Base-by-base conservation (phyloP, 2,113 vertebrate genomes). In the Anguilla rostrata region DNA sequence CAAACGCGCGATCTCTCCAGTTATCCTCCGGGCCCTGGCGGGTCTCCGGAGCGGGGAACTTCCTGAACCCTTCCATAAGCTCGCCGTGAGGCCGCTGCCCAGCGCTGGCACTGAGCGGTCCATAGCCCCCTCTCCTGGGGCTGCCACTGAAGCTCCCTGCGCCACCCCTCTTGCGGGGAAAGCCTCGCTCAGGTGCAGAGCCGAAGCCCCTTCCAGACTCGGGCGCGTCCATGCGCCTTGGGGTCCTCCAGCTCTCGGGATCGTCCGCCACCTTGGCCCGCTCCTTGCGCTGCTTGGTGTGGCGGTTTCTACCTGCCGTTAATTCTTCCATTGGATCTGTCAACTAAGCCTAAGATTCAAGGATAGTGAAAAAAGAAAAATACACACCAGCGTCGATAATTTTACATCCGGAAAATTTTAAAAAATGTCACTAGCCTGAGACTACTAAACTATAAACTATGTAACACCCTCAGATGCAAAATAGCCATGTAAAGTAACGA, bases 291-390 rank as follows among this genome's bases (percentile, higher is more conserved):
- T 94, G 94, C 91, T 95, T 97, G 34, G 91, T 88, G 92, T 95
- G 92, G 88, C 89, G 94, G 88, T 94, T 84, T 92, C 96, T 97
- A 90, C 93, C 90, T 39, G 94, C 0, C 9, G 49, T 53, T 14
- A 53, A 90, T 91, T 98, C 97, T 91, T 95, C 97, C 97, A 98
- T 98, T 85, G 75, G 94, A 94, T 89, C 83, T 90, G 84, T 87
- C 22, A 57, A 86, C 78, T 92, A 91, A 90, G 92, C 91, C 91
- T 94, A 85, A 14, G 43, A 34, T 29, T 41, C 39, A 56, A 86
- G 83, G 43, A 20, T 9, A 56, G 40, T 86, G 41, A 39, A 34
- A 75, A 34, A 75, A 34, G 5, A 26, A 34, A 11, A 2, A 75
- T n/a, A 75, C 22, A 66, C 49, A 53, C 49, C 12, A 14, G 22